phyloP scores from a whole-genome alignment of 2,113 vertebrate species.

The Micromys minutus region DNA sequence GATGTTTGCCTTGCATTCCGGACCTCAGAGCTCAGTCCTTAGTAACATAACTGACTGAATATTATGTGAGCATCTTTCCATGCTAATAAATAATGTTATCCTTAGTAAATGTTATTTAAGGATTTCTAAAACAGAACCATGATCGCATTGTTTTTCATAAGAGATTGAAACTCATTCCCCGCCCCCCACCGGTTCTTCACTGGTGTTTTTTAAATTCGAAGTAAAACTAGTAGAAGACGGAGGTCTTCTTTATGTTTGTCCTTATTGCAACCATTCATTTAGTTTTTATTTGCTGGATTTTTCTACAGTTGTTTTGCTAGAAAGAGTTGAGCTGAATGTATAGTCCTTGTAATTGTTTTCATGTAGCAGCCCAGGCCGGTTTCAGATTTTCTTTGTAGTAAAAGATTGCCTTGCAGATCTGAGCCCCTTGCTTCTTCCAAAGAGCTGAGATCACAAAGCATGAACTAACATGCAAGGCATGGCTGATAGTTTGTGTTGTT shows the following conservation, averaged over 20 bases:
- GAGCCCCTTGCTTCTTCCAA: background rate
- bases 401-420: background rate
- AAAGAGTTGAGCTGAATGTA: background rate
- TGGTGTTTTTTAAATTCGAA: constrained; percentile 2
- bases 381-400: background rate
- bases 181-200: no score
- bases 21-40: background rate
- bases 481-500: background rate
- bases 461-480: background rate
- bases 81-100: background rate
- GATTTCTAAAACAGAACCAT: background rate
- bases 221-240: background rate
- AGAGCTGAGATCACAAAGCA: background rate
- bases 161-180: background rate
- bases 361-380: no score
- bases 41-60: background rate
- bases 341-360: no score
- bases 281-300: constrained; percentile 42
- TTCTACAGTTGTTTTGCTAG: constrained; percentile 45
- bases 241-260: background rate
- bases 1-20: background rate
- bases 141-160: background rate
- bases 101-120: background rate
- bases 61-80: background rate
- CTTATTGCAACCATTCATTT: constrained; percentile 52